Evolutionary conservation across 2,113 vertebrate species (phyloP).

Genomic region (Crotalus horridus): DNA sequence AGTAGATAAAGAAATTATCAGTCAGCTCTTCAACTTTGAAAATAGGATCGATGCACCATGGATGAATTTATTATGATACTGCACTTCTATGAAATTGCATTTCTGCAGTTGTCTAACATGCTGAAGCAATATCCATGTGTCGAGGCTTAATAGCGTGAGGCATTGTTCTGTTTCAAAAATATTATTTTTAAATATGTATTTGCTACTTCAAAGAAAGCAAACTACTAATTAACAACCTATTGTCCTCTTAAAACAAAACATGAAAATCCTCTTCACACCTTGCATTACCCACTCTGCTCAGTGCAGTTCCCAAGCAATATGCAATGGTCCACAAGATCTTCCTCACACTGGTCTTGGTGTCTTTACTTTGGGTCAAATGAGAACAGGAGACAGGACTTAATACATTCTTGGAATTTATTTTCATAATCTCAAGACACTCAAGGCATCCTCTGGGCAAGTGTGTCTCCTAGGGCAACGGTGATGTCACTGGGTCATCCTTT

Average conservation of each 20-base stretch:
- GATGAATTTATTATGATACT: not conserved
- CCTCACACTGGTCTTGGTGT: not conserved
- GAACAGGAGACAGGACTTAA: not conserved
- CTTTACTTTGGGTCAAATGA: not conserved
- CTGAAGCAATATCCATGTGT: not conserved
- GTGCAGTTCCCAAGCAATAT: not conserved
- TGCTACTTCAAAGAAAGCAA: not conserved
- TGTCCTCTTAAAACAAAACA: not conserved
- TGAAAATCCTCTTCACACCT: not conserved
- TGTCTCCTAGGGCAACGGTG: too few relatives aligned
- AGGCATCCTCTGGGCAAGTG: too few relatives aligned
- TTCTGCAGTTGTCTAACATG: not conserved
- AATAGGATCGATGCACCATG: not conserved
- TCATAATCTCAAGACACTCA: not conserved
- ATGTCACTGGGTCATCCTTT: too few relatives aligned
- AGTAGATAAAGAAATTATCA: conserved; percentile 53
- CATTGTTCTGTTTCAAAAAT: not conserved
- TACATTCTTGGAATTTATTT: not conserved
- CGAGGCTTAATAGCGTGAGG: not conserved
- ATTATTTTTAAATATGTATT: not conserved
- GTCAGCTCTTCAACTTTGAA: conserved; percentile 1
- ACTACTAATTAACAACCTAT: not conserved
- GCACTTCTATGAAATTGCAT: not conserved
- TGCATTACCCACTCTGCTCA: not conserved
- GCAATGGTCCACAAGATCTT: not conserved